These are phyloP conservation scores for Cheilosia soror DNA, from an alignment of 2,888 invertebrate species.

Conservation along the genomic window DNA sequence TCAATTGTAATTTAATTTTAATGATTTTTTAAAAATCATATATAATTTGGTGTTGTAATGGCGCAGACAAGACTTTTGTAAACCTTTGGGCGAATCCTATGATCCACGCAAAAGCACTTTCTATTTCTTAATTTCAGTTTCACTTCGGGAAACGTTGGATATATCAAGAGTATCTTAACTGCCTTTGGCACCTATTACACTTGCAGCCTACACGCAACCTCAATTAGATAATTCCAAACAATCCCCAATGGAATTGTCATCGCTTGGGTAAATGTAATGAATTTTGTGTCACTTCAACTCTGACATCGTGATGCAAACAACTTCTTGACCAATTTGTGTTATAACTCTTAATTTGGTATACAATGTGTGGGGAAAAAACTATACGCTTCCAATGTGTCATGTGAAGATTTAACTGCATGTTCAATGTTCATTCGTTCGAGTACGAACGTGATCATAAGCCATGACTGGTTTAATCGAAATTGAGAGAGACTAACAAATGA, in stretches of 20 bases:
- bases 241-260: slow-evolving; percentile 12
- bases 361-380: slow-evolving; percentile 21
- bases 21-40: slow-evolving; percentile 35
- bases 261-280: slow-evolving; percentile 19
- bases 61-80: not conserved
- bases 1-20: slow-evolving; percentile 36
- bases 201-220: slow-evolving; percentile 38
- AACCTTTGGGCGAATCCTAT: not conserved
- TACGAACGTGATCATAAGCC: slow-evolving; percentile 33
- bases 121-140: slow-evolving; percentile 3
- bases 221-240: slow-evolving; percentile 23
- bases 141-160: not conserved
- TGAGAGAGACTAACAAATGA: slow-evolving; percentile 40
- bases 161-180: not conserved
- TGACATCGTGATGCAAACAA: slow-evolving; percentile 40
- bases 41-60: slow-evolving; percentile 32
- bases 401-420: slow-evolving; percentile 29
- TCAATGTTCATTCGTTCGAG: slow-evolving; percentile 27
- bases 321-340: slow-evolving; percentile 57
- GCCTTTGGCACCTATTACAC: slow-evolving; percentile 17
- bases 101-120: slow-evolving; percentile 21
- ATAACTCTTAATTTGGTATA: slow-evolving; percentile 33
- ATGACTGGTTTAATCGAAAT: slow-evolving; percentile 46
- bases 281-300: slow-evolving; percentile 56
- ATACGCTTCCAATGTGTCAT: slow-evolving; percentile 46